phyloP scores from a whole-genome alignment of 2,888 invertebrate species.

The Apamea crenata region DNA sequence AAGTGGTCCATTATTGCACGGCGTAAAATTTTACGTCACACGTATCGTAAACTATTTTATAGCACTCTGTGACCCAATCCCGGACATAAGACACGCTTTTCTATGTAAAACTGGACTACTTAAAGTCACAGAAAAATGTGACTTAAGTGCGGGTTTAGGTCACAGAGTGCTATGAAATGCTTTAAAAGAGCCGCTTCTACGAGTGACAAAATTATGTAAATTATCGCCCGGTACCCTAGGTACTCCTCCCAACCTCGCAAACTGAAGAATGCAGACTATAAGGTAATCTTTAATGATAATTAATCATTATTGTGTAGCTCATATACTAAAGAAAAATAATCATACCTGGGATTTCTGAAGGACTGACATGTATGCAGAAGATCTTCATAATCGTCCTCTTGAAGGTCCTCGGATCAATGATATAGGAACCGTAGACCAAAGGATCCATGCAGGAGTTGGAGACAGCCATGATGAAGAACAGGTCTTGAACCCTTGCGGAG shows the following conservation, averaged over 20 bases:
- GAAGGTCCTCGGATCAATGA: constrained; percentile 88
- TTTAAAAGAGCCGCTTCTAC: neutral
- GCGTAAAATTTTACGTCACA: neutral
- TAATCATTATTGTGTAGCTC: neutral
- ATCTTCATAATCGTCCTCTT: constrained; percentile 77
- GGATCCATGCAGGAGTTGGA: constrained; percentile 96
- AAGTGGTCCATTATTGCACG: neutral
- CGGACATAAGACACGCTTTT: neutral
- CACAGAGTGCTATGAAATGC: neutral
- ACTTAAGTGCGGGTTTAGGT: neutral
- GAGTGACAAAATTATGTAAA: neutral
- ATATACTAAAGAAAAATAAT: neutral
- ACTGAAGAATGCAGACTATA: neutral
- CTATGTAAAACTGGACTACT: no score
- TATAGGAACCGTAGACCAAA: constrained; percentile 94
- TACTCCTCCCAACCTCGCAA: neutral
- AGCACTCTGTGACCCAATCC: neutral
- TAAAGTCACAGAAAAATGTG: no score
- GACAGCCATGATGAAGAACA: constrained; percentile 94
- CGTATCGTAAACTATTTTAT: neutral
- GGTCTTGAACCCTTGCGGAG: constrained; percentile 92
- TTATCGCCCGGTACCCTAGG: neutral
- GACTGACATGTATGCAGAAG: constrained; percentile 76
- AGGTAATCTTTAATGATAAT: neutral
- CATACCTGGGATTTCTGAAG: constrained; percentile 78